phyloP scores from a whole-genome alignment of 2,797 vertebrate species.

The Nyctibius grandis region DNA sequence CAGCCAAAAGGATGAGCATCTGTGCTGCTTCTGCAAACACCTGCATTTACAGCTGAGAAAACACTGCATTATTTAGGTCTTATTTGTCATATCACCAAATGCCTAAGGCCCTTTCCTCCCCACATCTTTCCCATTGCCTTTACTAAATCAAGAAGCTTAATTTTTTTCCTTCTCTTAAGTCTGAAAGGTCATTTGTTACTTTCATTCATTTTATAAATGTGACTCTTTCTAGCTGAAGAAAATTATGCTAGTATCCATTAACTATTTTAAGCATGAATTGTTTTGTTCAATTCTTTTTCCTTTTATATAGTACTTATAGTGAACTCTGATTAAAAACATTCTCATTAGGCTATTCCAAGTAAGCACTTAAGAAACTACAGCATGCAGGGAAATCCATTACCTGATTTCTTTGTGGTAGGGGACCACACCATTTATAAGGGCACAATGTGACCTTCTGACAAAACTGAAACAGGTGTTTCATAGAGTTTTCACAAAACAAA shows the following conservation, averaged over 20 bases:
- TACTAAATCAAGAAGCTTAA: background rate
- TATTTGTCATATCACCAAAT: background rate
- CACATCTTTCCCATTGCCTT: background rate
- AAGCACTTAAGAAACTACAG: background rate
- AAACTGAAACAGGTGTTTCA: background rate
- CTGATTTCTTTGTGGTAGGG: background rate
- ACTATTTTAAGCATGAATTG: background rate
- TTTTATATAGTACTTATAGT: background rate
- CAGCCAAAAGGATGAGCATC: background rate
- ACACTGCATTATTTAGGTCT: background rate
- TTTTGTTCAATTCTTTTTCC: background rate
- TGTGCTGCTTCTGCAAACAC: background rate
- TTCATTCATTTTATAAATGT: background rate
- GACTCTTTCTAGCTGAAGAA: background rate
- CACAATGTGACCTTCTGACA: background rate
- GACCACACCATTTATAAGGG: background rate
- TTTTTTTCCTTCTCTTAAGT: background rate
- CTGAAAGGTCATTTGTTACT: background rate
- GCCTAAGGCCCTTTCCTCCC: background rate
- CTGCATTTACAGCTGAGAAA: slow-evolving; percentile 5
- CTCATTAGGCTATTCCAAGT: background rate
- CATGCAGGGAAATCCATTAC: background rate
- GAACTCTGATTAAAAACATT: background rate
- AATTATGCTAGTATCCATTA: background rate
- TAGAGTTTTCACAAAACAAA: background rate